Conservation (phyloP, 1,140 invertebrate species). For the Drosophila mayri region DNA sequence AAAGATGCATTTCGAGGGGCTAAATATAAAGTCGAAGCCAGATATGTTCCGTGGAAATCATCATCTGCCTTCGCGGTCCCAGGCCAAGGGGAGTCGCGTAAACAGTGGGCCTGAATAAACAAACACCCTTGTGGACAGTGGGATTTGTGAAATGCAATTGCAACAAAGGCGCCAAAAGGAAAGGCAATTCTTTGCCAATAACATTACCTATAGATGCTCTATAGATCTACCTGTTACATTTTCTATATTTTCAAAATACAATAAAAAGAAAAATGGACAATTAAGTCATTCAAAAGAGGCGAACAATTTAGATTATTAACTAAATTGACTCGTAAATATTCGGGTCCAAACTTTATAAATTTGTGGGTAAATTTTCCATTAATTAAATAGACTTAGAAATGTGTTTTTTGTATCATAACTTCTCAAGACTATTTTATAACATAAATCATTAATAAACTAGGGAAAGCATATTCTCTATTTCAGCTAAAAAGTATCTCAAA, state of each 20-base stretch:
- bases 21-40: constrained; percentile 57
- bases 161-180: constrained; percentile 55
- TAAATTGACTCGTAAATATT: no score
- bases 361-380: no score
- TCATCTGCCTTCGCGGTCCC: constrained; percentile 21
- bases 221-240: neutral
- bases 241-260: neutral
- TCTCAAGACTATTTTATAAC: neutral
- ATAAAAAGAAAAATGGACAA: neutral
- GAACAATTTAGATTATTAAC: no score
- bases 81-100: constrained; percentile 25
- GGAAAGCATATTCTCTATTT: no score
- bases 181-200: constrained; percentile 2
- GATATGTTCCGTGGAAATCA: constrained; percentile 64
- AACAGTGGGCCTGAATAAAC: constrained; percentile 59
- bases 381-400: neutral
- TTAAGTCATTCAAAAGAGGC: neutral
- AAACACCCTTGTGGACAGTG: constrained; percentile 39
- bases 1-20: constrained; percentile 58
- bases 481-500: neutral
- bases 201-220: neutral
- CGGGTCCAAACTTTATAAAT: no score
- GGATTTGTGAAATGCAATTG: constrained; percentile 53
- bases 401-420: no score
- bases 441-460: no score